These are phyloP conservation scores for Vollenhovia emeryi DNA, from an alignment of 1,140 invertebrate species.

Conservation along the genomic window DNA sequence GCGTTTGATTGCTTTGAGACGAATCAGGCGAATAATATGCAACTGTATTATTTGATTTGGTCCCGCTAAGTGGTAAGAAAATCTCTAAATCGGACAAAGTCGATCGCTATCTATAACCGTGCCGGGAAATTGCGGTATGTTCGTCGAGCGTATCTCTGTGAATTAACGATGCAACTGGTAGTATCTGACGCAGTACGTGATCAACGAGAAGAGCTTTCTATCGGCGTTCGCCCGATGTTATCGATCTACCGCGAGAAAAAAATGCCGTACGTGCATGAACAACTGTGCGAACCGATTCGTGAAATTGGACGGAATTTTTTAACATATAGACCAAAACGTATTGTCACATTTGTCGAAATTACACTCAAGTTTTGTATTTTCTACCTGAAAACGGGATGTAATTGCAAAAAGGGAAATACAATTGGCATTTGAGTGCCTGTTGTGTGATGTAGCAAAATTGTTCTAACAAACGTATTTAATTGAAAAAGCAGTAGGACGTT, in stretches of 20 bases:
- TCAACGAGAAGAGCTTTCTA: constrained; percentile 11
- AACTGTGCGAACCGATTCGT: constrained; percentile 6
- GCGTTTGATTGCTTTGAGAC: constrained; percentile 29
- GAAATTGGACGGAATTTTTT: constrained; percentile 44
- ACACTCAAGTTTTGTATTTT: not conserved
- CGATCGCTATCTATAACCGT: not conserved
- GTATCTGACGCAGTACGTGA: constrained; percentile 38
- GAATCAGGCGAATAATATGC: not conserved
- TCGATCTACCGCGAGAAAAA: constrained; percentile 35
- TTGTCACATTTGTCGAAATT: constrained; percentile 28
- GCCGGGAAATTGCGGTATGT: constrained; percentile 28
- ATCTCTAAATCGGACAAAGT: constrained; percentile 53
- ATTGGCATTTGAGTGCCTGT: not conserved
- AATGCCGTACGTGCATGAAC: not conserved
- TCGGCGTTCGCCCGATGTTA: constrained; percentile 32
- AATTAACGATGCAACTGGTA: constrained; percentile 59
- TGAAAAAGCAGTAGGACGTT: not conserved
- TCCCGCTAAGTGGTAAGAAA: constrained; percentile 11
- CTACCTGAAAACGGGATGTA: not conserved
- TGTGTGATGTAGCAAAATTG: not conserved
- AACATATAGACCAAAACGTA: constrained; percentile 15
- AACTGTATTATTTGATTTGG: constrained; percentile 4
- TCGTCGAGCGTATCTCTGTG: constrained; percentile 36
- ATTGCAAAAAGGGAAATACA: not conserved
- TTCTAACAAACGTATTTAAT: constrained; percentile 26